These are phyloP conservation scores for Scomber japonicus DNA, from an alignment of 2,113 vertebrate species.

Conservation along the genomic window DNA sequence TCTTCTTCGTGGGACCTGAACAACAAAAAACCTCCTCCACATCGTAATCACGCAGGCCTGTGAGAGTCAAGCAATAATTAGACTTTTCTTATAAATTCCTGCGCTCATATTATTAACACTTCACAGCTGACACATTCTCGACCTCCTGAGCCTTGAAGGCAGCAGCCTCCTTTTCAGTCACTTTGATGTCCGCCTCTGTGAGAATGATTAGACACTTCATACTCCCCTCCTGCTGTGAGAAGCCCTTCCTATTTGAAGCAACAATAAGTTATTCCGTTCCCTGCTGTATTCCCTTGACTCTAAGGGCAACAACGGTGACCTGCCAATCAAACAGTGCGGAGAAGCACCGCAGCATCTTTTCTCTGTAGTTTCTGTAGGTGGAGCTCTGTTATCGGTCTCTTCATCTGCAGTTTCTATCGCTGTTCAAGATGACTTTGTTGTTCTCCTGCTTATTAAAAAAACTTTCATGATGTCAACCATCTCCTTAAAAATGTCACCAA, in stretches of 20 bases:
- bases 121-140: conserved; percentile 13
- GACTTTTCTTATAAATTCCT: not conserved
- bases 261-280: conserved; percentile 30
- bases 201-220: conserved; percentile 31
- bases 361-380: not conserved
- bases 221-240: conserved; percentile 29
- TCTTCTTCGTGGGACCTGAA: not conserved
- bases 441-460: not conserved
- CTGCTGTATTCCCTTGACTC: not conserved
- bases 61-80: not conserved
- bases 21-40: not conserved
- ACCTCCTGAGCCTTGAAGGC: conserved; percentile 25
- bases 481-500: conserved; percentile 7
- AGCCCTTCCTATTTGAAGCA: conserved; percentile 4
- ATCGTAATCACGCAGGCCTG: not conserved
- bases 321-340: conserved; percentile 26
- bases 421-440: not conserved
- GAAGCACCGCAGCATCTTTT: not conserved
- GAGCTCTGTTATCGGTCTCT: not conserved
- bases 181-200: conserved; percentile 29
- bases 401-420: not conserved
- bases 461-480: no score
- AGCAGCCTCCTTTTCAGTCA: conserved; percentile 10
- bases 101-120: conserved; percentile 6
- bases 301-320: not conserved